Conservation (phyloP, 1,140 invertebrate genomes). For the Neotoxoptera formosana region DNA sequence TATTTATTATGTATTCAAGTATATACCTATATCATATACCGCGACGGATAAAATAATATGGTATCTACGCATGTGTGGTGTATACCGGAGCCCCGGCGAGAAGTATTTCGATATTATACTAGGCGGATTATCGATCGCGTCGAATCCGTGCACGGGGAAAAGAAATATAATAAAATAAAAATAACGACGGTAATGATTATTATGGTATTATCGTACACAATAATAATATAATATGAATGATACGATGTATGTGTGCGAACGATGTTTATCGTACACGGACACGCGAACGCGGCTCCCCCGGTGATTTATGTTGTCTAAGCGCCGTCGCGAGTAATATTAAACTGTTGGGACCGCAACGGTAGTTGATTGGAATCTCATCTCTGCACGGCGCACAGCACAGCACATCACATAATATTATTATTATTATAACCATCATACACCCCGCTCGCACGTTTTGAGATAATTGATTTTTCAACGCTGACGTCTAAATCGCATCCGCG, state of each 20-base stretch:
- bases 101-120: conserved; percentile 39
- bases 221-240: background rate
- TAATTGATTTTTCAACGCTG: conserved; percentile 48
- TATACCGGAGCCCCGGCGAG: background rate
- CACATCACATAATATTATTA: background rate
- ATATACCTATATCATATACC: background rate
- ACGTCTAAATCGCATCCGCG: conserved; percentile 18
- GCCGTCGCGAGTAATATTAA: background rate
- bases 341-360: conserved; percentile 28
- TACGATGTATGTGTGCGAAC: background rate
- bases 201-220: background rate
- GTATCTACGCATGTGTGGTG: background rate
- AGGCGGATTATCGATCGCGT: background rate
- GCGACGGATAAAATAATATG: background rate
- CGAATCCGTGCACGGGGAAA: background rate
- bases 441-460: background rate
- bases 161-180: conserved; percentile 11
- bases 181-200: background rate
- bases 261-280: conserved; percentile 37
- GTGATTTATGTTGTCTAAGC: conserved; percentile 53
- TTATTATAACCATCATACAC: background rate
- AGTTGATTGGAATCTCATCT: conserved; percentile 50
- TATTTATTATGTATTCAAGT: background rate
- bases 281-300: conserved; percentile 23
- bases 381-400: background rate